Base-by-base conservation (phyloP, 2,113 vertebrate species). In the Tachuris rubrigastra region DNA sequence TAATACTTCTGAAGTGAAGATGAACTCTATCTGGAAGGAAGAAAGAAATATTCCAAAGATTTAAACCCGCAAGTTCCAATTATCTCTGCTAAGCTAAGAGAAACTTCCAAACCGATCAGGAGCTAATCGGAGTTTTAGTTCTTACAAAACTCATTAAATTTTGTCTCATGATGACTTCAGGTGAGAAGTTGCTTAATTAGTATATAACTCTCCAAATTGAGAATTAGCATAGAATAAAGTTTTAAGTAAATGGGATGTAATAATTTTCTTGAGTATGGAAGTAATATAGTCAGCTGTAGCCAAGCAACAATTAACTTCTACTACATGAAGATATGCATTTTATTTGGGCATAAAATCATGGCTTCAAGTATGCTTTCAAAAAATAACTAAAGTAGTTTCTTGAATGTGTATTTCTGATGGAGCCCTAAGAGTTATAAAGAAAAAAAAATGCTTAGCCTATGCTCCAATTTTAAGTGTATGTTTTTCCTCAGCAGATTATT, bases 401-500 rank as follows among this genome's bases (percentile, higher is more conserved):
- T 25, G 16, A 79, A 58, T 81, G n/a, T 30, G 2, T 66, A 12
- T 74, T 85, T 81, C 41, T 58, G 14, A 60, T 59, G 30, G 30
- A 85, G 3, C 24, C 8, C 1, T 15, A 58, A 67, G 60, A 75
- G 53, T 33, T 37, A 13, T 21, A 20, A 69, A 55, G 35, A n/a
- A 58, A 52, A 58, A 15, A 39, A 31, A 24, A 13, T 1, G 3
- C 4, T 8, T 10, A 27, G 49, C 30, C 8, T n/a, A 0, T 35
- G 2, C 18, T 86, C 19, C 68, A 8, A 44, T 72, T 78, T 71
- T 25, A 79, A 76, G 12, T 37, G 2, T 35, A 5, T 74, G 39
- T 78, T 69, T 76, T 24, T 74, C 81, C n/a, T 65, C 18, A 50
- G n/a, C 14, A 22, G 14, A 59, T 75, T 20, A 47, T 72, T 87